Conservation (phyloP, 2,888 invertebrate genomes). For the Rotaria macrura region DNA sequence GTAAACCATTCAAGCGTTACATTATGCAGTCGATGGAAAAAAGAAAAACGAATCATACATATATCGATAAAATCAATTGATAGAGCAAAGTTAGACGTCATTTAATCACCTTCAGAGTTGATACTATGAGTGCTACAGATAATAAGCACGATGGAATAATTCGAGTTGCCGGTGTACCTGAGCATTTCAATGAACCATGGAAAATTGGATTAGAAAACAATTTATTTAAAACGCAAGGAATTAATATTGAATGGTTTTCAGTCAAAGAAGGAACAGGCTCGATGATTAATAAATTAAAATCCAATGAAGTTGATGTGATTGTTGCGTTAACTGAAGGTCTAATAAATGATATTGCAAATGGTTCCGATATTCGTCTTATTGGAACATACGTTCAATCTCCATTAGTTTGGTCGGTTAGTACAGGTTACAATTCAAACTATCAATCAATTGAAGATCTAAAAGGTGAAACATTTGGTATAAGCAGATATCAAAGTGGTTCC, state of each 20-base stretch:
- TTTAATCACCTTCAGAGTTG: too few relatives aligned
- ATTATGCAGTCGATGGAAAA: too few relatives aligned
- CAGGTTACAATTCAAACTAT: neutral
- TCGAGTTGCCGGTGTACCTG: neutral
- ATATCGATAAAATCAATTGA: too few relatives aligned
- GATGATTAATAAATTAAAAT: neutral
- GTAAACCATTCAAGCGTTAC: too few relatives aligned
- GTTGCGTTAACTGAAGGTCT: slow-evolving; percentile 1
- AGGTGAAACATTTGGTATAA: neutral
- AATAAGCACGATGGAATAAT: neutral
- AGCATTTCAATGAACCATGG: neutral
- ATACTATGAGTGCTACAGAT: too few relatives aligned
- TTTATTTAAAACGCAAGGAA: neutral
- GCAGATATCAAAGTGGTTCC: neutral
- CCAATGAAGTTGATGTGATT: neutral
- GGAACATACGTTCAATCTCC: neutral
- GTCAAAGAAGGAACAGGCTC: neutral
- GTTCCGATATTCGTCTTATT: neutral
- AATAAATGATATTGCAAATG: neutral
- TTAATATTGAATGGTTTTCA: neutral
- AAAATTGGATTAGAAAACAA: neutral
- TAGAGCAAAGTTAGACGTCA: too few relatives aligned
- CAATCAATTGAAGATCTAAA: neutral
- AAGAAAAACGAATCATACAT: too few relatives aligned
- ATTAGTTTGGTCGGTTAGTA: neutral